These are phyloP conservation scores for Rhinella marina DNA, from an alignment of 2,797 vertebrate species.

Conservation along the genomic window DNA sequence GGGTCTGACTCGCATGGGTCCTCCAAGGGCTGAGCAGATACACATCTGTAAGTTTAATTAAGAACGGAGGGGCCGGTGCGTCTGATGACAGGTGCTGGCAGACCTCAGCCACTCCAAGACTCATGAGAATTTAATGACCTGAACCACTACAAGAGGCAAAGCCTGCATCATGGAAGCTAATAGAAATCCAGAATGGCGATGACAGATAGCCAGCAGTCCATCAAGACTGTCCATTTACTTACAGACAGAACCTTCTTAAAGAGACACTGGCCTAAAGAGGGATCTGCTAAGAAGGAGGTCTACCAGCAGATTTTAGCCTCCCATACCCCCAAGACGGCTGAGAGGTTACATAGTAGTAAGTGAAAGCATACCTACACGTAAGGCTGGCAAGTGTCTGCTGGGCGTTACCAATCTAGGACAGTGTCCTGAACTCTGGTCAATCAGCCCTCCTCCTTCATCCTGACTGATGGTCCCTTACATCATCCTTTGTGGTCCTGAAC, in stretches of 20 bases:
- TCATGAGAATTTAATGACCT: slow-evolving; percentile 55
- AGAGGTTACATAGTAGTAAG: no score
- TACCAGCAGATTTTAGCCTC: no score
- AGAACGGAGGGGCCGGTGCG: slow-evolving; percentile 35
- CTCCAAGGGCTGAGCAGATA: slow-evolving; percentile 33
- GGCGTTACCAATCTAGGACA: no score
- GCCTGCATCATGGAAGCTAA: slow-evolving; percentile 1
- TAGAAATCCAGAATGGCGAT: slow-evolving; percentile 29
- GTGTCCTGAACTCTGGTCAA: no score
- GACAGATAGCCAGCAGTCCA: slow-evolving; percentile 28
- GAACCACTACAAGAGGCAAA: slow-evolving; percentile 21
- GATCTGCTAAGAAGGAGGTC: background rate
- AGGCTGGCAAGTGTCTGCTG: no score
- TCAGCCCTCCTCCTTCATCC: no score
- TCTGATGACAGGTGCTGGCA: slow-evolving; percentile 43
- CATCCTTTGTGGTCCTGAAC: no score
- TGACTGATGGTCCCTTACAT: no score
- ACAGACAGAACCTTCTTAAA: background rate
- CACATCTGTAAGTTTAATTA: slow-evolving; percentile 60
- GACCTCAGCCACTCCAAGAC: slow-evolving; percentile 29
- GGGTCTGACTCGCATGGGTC: slow-evolving; percentile 24
- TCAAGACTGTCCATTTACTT: background rate
- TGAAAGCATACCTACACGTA: no score
- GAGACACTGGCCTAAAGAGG: background rate
- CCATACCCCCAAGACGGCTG: no score